Evolutionary conservation across 2,888 invertebrate species (phyloP).

Genomic region (Artemia sp.): DNA sequence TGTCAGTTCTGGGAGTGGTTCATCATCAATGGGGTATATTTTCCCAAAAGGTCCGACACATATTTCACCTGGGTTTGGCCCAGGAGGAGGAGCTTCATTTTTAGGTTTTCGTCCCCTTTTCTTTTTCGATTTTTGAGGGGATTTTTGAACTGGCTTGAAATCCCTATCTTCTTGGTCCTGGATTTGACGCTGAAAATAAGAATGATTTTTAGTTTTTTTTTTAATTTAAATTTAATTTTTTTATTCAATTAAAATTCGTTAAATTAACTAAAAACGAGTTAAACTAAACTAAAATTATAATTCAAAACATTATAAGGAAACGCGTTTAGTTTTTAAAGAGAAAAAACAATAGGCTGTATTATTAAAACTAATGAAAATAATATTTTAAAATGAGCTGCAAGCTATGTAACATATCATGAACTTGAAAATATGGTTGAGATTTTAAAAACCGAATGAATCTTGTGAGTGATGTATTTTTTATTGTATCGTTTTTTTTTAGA

Average conservation of each 20-base stretch:
- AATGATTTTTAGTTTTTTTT: not conserved
- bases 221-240: not conserved
- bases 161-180: not conserved
- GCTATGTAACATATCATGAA: too few relatives aligned
- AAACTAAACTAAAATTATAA: too few relatives aligned
- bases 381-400: too few relatives aligned
- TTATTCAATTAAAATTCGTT: not conserved
- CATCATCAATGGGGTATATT: not conserved
- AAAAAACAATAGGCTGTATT: too few relatives aligned
- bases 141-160: not conserved
- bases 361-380: too few relatives aligned
- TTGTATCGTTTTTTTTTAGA: too few relatives aligned
- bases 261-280: not conserved
- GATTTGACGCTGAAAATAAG: slow-evolving; percentile 7
- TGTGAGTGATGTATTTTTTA: too few relatives aligned
- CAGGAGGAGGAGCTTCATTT: not conserved
- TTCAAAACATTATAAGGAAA: too few relatives aligned
- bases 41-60: not conserved
- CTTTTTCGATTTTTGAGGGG: not conserved
- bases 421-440: too few relatives aligned
- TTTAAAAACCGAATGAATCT: too few relatives aligned
- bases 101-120: slow-evolving; percentile 8
- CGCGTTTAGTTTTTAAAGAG: too few relatives aligned
- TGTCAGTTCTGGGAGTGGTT: not conserved
- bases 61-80: not conserved